These are phyloP conservation scores for Rostratula benghalensis DNA, from an alignment of 2,113 vertebrate species.

Conservation along the genomic window DNA sequence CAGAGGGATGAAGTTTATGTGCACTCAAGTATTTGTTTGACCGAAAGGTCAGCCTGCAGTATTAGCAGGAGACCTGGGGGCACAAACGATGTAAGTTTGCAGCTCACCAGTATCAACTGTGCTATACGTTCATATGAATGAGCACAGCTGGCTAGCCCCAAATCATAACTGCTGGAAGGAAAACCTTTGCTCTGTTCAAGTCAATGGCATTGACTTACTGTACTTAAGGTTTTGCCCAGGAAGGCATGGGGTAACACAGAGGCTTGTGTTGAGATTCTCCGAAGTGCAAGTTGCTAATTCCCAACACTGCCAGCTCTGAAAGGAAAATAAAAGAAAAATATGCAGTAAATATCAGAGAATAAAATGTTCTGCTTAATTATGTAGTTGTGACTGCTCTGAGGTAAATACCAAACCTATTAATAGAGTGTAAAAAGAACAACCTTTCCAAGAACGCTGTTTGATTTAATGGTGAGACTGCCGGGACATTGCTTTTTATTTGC, in stretches of 20 bases:
- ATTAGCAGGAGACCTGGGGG: neutral
- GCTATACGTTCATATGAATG: neutral
- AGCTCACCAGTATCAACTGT: neutral
- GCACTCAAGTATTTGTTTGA: neutral
- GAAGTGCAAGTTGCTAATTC: neutral
- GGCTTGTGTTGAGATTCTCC: neutral
- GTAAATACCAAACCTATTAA: neutral
- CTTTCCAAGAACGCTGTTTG: neutral
- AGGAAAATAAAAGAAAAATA: neutral
- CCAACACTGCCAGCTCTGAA: neutral
- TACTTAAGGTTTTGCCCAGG: neutral
- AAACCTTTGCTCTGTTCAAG: neutral
- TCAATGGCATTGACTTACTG: neutral
- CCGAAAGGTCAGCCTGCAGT: neutral
- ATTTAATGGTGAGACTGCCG: neutral
- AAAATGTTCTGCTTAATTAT: neutral
- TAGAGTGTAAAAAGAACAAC: neutral
- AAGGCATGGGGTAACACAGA: neutral
- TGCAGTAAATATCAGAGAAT: neutral
- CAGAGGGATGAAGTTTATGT: rapidly evolving
- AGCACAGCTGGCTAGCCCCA: neutral
- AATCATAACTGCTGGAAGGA: neutral
- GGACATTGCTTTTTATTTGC: neutral
- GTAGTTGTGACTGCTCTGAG: neutral
- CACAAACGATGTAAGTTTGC: neutral